A percentile compares a stretch with the other conserved stretches of the same genome.
Conservation (phyloP, 2,888 invertebrate species). For the Sarcophaga carnaria region DNA sequence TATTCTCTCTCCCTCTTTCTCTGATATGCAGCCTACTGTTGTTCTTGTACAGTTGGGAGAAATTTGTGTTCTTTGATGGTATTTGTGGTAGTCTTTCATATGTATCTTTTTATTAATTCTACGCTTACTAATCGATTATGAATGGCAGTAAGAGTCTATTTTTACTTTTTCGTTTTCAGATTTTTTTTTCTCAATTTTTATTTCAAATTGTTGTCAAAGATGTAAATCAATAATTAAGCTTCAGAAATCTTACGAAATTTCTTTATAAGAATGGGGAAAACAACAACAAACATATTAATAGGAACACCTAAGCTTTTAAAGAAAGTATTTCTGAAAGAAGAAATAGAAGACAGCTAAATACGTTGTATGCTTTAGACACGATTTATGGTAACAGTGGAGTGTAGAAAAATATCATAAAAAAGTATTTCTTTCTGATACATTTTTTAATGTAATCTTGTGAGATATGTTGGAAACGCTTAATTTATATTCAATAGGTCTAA, state of each 20-base stretch:
- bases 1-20: background rate
- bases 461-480: no score
- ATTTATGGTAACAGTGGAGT: background rate
- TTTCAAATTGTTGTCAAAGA: slow-evolving; percentile 6
- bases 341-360: background rate
- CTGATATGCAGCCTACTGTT: background rate
- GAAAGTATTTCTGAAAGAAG: background rate
- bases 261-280: background rate
- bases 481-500: no score
- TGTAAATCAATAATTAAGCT: slow-evolving; percentile 33
- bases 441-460: no score
- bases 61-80: background rate
- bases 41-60: background rate
- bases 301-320: background rate
- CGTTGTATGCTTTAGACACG: background rate
- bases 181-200: background rate
- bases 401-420: background rate
- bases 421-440: no score
- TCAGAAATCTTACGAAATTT: slow-evolving; percentile 18
- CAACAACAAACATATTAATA: background rate
- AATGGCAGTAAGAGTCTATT: background rate
- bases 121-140: slow-evolving; percentile 25
- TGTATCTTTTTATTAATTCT: background rate
- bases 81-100: background rate
- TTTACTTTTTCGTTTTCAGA: background rate